Base-by-base conservation (phyloP, 2,888 invertebrate genomes). In the Apotomis turbidana region DNA sequence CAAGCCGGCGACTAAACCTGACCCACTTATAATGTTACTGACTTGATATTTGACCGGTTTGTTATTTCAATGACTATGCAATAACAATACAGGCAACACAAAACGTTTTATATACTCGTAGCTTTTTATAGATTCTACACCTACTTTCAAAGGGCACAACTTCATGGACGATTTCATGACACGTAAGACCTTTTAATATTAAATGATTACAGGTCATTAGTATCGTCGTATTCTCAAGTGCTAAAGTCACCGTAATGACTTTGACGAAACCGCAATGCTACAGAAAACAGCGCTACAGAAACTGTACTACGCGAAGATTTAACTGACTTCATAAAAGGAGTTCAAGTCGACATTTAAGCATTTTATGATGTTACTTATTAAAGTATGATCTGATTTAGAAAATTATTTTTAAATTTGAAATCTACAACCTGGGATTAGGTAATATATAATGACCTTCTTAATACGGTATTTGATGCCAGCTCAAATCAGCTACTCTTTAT, bases 171-270 rank as follows among this genome's bases (percentile, higher is more conserved):
- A 46, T 44, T 8, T 44, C 10, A n/a, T 46, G n/a, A 9, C 55
- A 9, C 55, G 27, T 66, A 57, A 10, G 55, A 27, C 55, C 4
- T 36, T 66, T 57, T 46, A 57, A 12, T 46, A 36, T 57, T 4
- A 64, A 64, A 4, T 27, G 41, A 15, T 64, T 6, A 64, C 15
- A 66, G 46, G 66, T 57, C 66, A 66, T 66, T 57, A 66, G 27
- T 57, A 66, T 66, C 44, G 46, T 66, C 46, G 46, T 49, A 49
- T 49, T 66, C 44, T 64, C 66, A 66, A 66, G 66, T 57, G 66
- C 36, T 66, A 66, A 66, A 66, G 66, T 66, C 66, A 66, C 66
- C 66, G 46, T 66, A 68, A 68, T 68, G 58, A 59, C 59, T 68
- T 68, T 68, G 51, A 59, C 38, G 59, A 68, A 68, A 68, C 67